Evolutionary conservation across 2,888 invertebrate genomes (phyloP).

Genomic region (Eumerus sabulonum): DNA sequence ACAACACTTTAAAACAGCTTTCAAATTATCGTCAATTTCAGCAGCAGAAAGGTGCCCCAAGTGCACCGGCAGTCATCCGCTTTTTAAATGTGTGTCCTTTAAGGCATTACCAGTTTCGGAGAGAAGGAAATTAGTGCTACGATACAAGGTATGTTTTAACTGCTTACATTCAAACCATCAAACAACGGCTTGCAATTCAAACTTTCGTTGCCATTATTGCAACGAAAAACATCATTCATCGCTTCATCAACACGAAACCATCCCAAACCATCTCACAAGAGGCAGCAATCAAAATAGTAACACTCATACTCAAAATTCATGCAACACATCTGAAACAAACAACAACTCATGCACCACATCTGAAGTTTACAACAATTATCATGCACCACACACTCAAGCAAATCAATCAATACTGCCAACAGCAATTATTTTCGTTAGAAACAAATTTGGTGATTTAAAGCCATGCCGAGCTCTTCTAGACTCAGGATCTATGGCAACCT

Average conservation of each 20-base stretch:
- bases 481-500: not conserved
- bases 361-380: too few species aligned
- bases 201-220: constrained; percentile 18
- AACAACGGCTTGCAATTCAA: constrained; percentile 3
- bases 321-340: too few species aligned
- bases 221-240: constrained; percentile 26
- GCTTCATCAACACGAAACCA: constrained; percentile 17
- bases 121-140: constrained; percentile 11
- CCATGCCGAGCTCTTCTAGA: constrained; percentile 5
- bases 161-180: constrained; percentile 16
- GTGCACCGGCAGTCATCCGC: too few species aligned
- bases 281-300: constrained; percentile 2
- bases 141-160: constrained; percentile 13
- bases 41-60: too few species aligned
- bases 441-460: not conserved
- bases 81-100: too few species aligned
- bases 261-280: not conserved
- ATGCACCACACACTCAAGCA: too few species aligned
- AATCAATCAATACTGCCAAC: not conserved
- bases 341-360: too few species aligned
- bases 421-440: not conserved
- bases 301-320: too few species aligned
- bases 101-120: not conserved
- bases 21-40: too few species aligned
- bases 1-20: constrained; percentile 5